A percentile compares a stretch with the other conserved stretches of the same genome.
phyloP scores from a whole-genome alignment of 2,113 vertebrate genomes.

The Myiozetetes cayanensis region DNA sequence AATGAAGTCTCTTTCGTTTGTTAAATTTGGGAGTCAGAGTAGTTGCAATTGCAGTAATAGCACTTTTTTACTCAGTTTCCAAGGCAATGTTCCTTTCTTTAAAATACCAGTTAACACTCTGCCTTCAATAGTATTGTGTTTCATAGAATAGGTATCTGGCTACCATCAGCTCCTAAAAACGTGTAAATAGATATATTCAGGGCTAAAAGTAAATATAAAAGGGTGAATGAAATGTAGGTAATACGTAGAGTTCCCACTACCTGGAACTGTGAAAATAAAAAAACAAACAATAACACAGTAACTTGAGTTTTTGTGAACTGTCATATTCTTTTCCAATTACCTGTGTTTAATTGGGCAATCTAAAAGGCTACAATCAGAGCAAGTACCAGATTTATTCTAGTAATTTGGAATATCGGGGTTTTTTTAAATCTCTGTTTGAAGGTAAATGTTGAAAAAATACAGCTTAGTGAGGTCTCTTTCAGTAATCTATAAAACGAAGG shows the following conservation, averaged over 20 bases:
- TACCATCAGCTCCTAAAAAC: not conserved
- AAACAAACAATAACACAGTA: accelerated
- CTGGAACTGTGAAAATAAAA: not conserved
- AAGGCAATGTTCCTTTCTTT: not conserved
- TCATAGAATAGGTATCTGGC: accelerated
- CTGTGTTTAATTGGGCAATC: accelerated
- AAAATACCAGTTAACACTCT: not conserved
- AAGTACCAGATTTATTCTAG: not conserved
- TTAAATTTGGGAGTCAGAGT: not conserved
- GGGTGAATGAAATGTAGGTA: not conserved
- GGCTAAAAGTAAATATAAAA: not conserved
- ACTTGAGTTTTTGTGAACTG: not conserved
- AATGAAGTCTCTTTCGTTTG: accelerated
- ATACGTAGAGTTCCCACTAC: accelerated
- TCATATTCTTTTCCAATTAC: not conserved
- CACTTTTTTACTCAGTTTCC: accelerated
- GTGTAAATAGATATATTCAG: not conserved
- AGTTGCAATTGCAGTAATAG: accelerated
- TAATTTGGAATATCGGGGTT: accelerated
- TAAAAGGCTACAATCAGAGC: not conserved
- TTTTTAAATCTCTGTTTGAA: not conserved
- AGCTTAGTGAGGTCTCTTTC: not conserved
- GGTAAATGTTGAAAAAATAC: not conserved
- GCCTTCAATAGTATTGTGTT: not conserved
- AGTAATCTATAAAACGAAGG: not conserved